phyloP scores from a whole-genome alignment of 2,888 invertebrate species.

The Argyra leucocephala region DNA sequence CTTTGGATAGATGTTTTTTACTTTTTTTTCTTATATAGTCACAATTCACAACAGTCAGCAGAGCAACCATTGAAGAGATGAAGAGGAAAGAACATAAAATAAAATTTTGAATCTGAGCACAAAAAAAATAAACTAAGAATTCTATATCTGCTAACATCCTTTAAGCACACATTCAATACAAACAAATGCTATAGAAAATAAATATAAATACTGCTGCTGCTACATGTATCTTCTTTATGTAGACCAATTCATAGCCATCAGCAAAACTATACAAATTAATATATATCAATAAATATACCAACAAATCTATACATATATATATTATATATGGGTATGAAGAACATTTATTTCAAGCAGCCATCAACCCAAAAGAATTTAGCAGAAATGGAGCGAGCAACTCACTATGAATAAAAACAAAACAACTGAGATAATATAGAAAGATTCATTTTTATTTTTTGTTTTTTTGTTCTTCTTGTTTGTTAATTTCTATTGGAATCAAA shows the following conservation, averaged over 20 bases:
- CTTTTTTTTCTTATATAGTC: neutral
- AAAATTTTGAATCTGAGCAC: neutral
- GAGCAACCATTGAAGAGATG: neutral
- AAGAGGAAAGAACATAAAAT: neutral
- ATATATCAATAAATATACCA: too few species aligned
- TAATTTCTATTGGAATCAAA: neutral
- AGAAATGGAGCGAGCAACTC: slow-evolving; percentile 4
- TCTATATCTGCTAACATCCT: neutral
- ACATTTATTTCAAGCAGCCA: neutral
- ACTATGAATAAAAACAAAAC: neutral
- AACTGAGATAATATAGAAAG: neutral
- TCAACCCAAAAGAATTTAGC: slow-evolving; percentile 1
- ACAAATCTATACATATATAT: neutral
- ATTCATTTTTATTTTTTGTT: neutral
- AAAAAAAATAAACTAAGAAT: neutral
- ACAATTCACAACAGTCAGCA: too few species aligned
- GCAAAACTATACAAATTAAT: neutral
- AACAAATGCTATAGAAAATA: neutral
- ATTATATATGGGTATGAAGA: neutral
- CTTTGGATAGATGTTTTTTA: too few species aligned
- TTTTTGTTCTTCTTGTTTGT: too few species aligned
- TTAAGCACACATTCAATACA: neutral
- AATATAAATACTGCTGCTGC: neutral
- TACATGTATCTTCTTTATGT: neutral
- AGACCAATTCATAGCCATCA: slow-evolving; percentile 3